phyloP scores from a whole-genome alignment of 1,140 invertebrate species.

The Rhagoletis pomonella region DNA sequence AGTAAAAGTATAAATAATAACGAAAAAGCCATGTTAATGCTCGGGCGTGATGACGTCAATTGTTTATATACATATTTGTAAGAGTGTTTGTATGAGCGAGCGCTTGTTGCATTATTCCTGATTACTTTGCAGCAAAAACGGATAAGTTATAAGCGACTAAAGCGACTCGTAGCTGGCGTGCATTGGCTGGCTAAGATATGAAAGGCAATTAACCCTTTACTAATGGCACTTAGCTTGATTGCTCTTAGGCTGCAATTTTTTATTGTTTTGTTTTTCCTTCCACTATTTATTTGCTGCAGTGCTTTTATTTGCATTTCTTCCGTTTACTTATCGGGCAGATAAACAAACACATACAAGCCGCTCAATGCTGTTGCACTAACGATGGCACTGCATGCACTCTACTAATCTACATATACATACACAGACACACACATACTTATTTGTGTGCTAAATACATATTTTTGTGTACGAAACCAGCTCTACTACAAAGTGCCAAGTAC shows the following conservation, averaged over 20 bases:
- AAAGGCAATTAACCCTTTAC: slow-evolving; percentile 43
- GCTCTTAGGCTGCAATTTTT: slow-evolving; percentile 15
- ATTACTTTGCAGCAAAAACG: background rate
- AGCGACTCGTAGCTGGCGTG: background rate
- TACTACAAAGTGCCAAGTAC: background rate
- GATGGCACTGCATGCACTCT: background rate
- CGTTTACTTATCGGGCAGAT: background rate
- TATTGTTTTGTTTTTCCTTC: background rate
- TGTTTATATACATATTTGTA: background rate
- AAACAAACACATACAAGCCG: background rate
- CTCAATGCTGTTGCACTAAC: background rate
- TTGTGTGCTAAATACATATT: background rate
- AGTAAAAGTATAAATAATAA: background rate
- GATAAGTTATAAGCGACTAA: slow-evolving; percentile 23
- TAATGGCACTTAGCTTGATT: slow-evolving; percentile 48
- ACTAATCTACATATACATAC: background rate
- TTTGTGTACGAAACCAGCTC: background rate
- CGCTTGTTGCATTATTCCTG: slow-evolving; percentile 24
- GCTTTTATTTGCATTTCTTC: background rate
- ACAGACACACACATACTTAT: background rate
- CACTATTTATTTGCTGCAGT: background rate
- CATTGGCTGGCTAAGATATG: background rate
- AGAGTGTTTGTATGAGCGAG: too few species aligned
- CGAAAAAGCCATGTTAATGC: background rate
- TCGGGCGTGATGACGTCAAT: slow-evolving; percentile 31